Conservation (phyloP, 2,888 invertebrate genomes). For the Yponomeuta cagnagella region DNA sequence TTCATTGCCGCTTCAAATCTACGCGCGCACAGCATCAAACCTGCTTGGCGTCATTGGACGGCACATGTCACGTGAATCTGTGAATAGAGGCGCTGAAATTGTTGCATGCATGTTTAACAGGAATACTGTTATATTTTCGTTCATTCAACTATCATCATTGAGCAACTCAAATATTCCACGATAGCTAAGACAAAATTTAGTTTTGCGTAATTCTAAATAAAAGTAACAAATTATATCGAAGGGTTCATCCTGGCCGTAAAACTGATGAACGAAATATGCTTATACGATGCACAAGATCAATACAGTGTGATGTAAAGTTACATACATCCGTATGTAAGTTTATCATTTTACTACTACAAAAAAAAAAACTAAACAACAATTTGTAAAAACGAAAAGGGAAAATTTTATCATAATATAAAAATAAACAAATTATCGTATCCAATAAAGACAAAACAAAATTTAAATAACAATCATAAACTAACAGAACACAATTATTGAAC, state of each 20-base stretch:
- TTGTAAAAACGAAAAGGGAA: neutral
- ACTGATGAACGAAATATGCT: neutral
- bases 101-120: neutral
- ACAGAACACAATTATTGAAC: slow-evolving; percentile 7
- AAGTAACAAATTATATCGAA: slow-evolving; percentile 1
- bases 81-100: too few species aligned
- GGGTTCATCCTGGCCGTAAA: neutral
- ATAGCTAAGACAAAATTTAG: neutral
- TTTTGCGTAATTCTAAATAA: neutral
- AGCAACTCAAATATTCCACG: neutral
- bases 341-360: neutral
- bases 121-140: neutral
- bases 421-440: neutral
- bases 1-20: too few species aligned
- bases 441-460: slow-evolving; percentile 10
- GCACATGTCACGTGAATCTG: too few species aligned
- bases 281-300: neutral
- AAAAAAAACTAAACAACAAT: neutral
- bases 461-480: slow-evolving; percentile 10
- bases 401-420: slow-evolving; percentile 4
- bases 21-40: too few species aligned
- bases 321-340: neutral
- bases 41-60: too few species aligned
- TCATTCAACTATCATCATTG: neutral
- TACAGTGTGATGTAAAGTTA: neutral